Evolutionary conservation across 2,888 invertebrate species (phyloP), one percentile per base, ranked within the genome.

Genomic region (Netelia inedita): DNA sequence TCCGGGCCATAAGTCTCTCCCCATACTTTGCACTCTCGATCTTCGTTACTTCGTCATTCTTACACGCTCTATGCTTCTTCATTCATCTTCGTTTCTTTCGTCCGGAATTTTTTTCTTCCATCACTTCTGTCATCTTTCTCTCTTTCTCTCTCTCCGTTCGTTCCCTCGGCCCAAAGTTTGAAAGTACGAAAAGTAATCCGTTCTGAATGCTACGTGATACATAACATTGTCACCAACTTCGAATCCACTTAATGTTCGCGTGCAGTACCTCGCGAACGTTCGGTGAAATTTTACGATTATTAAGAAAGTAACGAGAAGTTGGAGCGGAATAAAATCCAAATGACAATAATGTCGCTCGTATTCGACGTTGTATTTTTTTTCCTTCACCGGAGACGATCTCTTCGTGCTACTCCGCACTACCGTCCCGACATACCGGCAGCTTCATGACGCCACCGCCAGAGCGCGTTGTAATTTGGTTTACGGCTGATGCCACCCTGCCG

Each of bases 1-100:
- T 35, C 35, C 35, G 6, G 6, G 5, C 35, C 35, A 6, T 35
- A 35, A 35, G 5, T 1, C 35, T 35, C 65, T 11, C 35, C 2
- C 43, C 46, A 53, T 11, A 65, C 14, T 73, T 65, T 72, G 11
- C 55, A n/a, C 50, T 78, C 50, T 78, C 78, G 53, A 65, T 68
- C 50, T 23, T 35, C 55, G 46, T 55, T n/a, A 16, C 19, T 61
- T 19, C 23, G 3, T 19, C 46, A 16, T 50, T 21, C n/a, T 76
- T 14, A 21, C 41, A 23, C 35, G 35, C 35, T 6, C 35, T 35
- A 35, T 35, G 6, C 35, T 35, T 35, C 35, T 35, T 35, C 55
- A 19, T 28, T 50, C 65, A n/a, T 53, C 53, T 53, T 53, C 53
- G 53, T 53, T 53, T n/a, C n/a, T 8, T 14, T 14, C 53, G n/a